Evolutionary conservation across 2,113 vertebrate species (phyloP), one percentile per base, ranked within the genome.

Genomic region (Hemichromis elongatus): DNA sequence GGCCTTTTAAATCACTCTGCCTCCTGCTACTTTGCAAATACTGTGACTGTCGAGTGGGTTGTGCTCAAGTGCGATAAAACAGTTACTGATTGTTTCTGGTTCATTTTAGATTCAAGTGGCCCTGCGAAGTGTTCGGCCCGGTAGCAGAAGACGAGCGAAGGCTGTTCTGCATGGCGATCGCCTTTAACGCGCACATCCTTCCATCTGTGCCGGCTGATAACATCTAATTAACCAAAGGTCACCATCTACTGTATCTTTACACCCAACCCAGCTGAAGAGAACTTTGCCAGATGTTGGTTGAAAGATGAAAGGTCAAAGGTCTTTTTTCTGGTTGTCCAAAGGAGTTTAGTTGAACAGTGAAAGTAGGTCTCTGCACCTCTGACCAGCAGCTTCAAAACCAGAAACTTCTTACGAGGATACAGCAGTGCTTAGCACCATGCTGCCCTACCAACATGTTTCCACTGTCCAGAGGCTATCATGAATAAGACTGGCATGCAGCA

Each of bases 51-150:
- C 5, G 42, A 87, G 89, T 70, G 87, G 73, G 66, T 21, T 82
- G 77, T 63, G 85, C 85, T 87, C 81, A 8, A 80, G 45, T 77
- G 52, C 1, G 75, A 88, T 85, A 88, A 86, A 82, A 87, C 80
- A 84, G 30, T 86, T 78, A 79, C 80, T 52, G 59, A 14, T 83
- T 83, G 70, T 75, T 80, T 87, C 79, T 70, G 59, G 13, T 82
- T 88, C 14, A 28, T 61, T 90, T 68, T 55, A 53, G 68, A 66
- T 79, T 92, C 21, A 63, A 84, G 81, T 33, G 61, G 79, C 57
- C 66, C 13, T 54, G 3, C 24, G n/a, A 88, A 79, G 87, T 54
- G 59, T 77, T 66, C 18, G 45, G 52, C 28, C 56, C 45, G 33
- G 59, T 4, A 33, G 28, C 56, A 50, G 21, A 55, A 50, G 42